Base-by-base conservation (phyloP, 2,888 invertebrate species). In the Noctua fimbriata region DNA sequence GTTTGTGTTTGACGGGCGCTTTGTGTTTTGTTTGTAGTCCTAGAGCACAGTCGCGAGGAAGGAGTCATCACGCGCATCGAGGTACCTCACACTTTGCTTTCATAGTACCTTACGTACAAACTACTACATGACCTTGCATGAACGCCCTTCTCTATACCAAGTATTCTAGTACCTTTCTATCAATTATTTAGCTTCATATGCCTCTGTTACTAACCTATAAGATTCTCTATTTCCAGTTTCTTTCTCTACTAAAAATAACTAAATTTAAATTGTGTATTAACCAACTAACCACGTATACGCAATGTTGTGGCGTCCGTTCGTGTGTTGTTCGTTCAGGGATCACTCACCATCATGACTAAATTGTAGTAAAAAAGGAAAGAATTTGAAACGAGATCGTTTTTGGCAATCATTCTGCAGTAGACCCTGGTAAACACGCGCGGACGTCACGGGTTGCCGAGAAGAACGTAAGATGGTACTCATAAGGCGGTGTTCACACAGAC, bases 21-120 rank as follows among this genome's bases (percentile, higher is more conserved):
- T 96, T 95, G 88, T 96, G 96, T 96, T 95, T 95, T 96, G 95
- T 97, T 96, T 94, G 96, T 97, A 97, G 97, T 97, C 95, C 94
- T 97, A 96, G 97, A 97, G 95, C 97, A 97, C 96, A 97, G 97
- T 95, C 96, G 97, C 92, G 97, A 97, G 96, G 97, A 97, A 90
- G 97, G 97, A 93, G 97, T 97, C 96, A 97, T 97, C 96, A 97
- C 97, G 89, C 97, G 97, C 90, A 96, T 97, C 90, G 97, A 97
- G 97, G 97, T 97, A 97, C 94, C 92, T 90, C 90, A 95, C 95
- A 94, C 93, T 95, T 96, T 96, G 96, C 96, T 97, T 95, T 94
- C 92, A 93, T 94, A 93, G 49, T 91, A 92, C 88, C 89, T 84
- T 87, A 85, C 47, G 67, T 85, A 85, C 85, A 65, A 77, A 71